Percentiles rank a stretch among this genome's conserved stretches.
These are phyloP conservation scores for Xestia ashworthii DNA, from an alignment of 2,888 invertebrate species.

Conservation along the genomic window DNA sequence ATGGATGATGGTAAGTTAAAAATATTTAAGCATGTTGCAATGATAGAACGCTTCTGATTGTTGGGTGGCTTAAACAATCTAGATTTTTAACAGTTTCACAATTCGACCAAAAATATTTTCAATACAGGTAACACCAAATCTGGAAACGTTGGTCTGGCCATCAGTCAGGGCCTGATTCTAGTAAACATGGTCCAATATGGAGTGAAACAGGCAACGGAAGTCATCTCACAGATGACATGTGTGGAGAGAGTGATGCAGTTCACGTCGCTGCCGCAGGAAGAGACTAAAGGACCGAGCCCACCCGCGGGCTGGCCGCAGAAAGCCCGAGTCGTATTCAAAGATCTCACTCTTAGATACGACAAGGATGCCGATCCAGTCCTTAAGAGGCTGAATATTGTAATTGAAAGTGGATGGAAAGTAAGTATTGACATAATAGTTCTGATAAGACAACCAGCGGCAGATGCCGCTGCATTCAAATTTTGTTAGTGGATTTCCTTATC, in stretches of 20 bases:
- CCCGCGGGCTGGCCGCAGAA: conserved; percentile 91
- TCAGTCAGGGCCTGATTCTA: conserved; percentile 93
- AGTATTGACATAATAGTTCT: conserved; percentile 22
- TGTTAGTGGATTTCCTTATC: not conserved
- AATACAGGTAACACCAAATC: conserved; percentile 89
- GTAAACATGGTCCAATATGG: conserved; percentile 96
- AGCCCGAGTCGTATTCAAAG: conserved; percentile 91
- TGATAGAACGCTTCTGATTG: not conserved
- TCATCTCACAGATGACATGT: conserved; percentile 94
- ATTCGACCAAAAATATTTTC: not conserved
- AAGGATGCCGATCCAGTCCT: conserved; percentile 91
- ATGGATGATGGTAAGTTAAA: conserved; percentile 88
- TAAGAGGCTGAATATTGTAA: conserved; percentile 67
- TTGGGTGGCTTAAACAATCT: not conserved
- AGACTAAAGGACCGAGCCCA: conserved; percentile 91
- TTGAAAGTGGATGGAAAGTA: conserved; percentile 74
- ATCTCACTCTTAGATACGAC: conserved; percentile 92
- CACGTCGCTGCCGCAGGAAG: conserved; percentile 93
- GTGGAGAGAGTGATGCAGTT: conserved; percentile 96
- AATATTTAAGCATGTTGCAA: not conserved
- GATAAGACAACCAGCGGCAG: not conserved
- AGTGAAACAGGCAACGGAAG: conserved; percentile 95
- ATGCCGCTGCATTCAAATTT: not conserved
- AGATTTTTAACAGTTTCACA: not conserved
- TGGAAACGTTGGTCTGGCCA: conserved; percentile 93